phyloP scores from a whole-genome alignment of 2,888 invertebrate genomes.

The Pristionchus arcanus region DNA sequence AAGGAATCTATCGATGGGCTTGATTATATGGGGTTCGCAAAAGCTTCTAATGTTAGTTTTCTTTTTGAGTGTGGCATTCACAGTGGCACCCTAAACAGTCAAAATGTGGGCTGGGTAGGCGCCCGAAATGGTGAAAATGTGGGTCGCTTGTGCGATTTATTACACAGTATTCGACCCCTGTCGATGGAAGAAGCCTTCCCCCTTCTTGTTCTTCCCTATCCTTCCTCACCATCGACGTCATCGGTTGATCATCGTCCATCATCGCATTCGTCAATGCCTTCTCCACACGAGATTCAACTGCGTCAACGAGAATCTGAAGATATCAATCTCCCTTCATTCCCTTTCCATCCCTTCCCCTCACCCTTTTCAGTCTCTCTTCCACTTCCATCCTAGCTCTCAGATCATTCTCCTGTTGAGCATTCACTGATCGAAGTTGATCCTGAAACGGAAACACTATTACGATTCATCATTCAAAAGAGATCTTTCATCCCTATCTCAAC shows the following conservation, averaged over 20 bases:
- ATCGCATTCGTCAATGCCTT: background rate
- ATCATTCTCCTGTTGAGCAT: background rate
- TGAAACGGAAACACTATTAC: background rate
- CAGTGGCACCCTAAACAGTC: too few species aligned
- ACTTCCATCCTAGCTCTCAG: background rate
- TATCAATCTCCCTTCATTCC: background rate
- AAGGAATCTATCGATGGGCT: too few species aligned
- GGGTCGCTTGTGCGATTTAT: background rate
- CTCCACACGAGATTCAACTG: background rate
- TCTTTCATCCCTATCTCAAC: too few species aligned
- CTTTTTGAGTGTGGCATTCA: too few species aligned
- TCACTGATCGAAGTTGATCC: background rate
- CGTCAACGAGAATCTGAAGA: background rate
- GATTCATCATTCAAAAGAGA: background rate
- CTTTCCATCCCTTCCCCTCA: background rate
- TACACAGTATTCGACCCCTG: background rate
- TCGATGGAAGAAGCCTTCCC: too few species aligned
- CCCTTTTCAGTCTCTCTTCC: background rate
- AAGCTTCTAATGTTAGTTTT: too few species aligned
- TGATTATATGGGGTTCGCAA: too few species aligned
- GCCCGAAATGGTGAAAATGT: too few species aligned
- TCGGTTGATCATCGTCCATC: background rate
- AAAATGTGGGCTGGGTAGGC: too few species aligned
- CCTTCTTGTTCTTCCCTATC: too few species aligned
- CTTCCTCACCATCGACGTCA: background rate